Base-by-base conservation (phyloP, 1,140 invertebrate genomes). In the Macrobrachium nipponense region DNA sequence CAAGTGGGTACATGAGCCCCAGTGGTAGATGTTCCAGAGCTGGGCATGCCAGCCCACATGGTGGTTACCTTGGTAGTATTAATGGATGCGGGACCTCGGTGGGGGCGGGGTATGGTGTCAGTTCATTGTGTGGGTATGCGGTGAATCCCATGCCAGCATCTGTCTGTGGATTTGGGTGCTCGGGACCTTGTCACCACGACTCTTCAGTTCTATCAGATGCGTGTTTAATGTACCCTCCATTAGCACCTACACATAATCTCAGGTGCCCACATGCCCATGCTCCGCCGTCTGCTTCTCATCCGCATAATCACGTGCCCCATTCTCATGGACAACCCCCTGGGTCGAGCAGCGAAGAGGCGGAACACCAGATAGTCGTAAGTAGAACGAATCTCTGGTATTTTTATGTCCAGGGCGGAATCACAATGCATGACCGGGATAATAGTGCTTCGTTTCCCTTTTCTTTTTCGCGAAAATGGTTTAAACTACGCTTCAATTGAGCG, bases 301-400 rank as follows among this genome's bases (percentile, higher is more conserved):
- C 51, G 23, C 76, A 78, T 43, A 20, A 23, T 15, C 79, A 76
- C 20, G 79, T 61, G 43, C 15, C 73, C 11, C 82, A 64, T 61
- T 60, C 59, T 44, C 68, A 27, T 17, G 14, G 20, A 2, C 85
- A 75, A 20, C 85, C 85, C 12, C 85, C 70, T 8, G 85, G 85
- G n/a, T 87, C 85, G 58, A 87, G 85, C 79, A 87, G 85, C 44
- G 85, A 87, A 62, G 85, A 87, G 62, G 66, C 85, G 20, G 85
- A 87, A 60, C 79, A 87, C 60, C 85, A 87, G 11, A 82, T 87
- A 60, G 85, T 87, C 72, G 85, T 87, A 66, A 87, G 85, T 86
- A 12, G 27, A 36, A 36, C 14, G 11, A 27, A 1, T 70, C 27
- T 17, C 11, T 66, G 0, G 5, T 11, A 66, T 66, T 70, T 70